Percentiles rank a stretch among this genome's conserved stretches.
These are phyloP conservation scores for Latrodectus elegans DNA, from an alignment of 2,888 invertebrate genomes.

Conservation along the genomic window DNA sequence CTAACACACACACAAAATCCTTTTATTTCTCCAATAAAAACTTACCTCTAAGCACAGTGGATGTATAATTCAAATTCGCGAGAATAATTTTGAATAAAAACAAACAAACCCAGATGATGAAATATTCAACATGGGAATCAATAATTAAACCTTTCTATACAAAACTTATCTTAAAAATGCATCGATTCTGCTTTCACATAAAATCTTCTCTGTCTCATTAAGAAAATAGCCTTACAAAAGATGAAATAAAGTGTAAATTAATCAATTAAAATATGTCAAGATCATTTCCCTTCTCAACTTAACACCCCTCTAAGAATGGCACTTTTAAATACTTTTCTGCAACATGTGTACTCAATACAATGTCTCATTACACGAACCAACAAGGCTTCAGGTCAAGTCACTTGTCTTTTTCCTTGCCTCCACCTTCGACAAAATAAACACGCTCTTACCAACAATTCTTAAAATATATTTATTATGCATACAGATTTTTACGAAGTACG, in stretches of 20 bases:
- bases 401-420: too few relatives aligned
- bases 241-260: not conserved
- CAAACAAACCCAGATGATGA: too few relatives aligned
- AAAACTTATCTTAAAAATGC: too few relatives aligned
- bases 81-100: too few relatives aligned
- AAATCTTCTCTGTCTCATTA: not conserved
- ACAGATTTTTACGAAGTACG: too few relatives aligned
- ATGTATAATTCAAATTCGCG: too few relatives aligned
- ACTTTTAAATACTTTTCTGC: not conserved
- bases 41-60: too few relatives aligned
- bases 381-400: not conserved
- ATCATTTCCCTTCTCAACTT: not conserved
- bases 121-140: too few relatives aligned
- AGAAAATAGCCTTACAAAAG: not conserved
- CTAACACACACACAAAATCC: too few relatives aligned
- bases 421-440: not conserved
- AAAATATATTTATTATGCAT: not conserved
- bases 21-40: too few relatives aligned
- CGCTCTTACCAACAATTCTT: not conserved
- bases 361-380: not conserved
- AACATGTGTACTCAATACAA: not conserved
- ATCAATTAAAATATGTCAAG: not conserved
- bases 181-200: too few relatives aligned
- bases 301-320: not conserved
- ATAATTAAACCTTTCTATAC: too few relatives aligned